Conservation (phyloP, 2,113 vertebrate species). For the Chaetura pelagica region DNA sequence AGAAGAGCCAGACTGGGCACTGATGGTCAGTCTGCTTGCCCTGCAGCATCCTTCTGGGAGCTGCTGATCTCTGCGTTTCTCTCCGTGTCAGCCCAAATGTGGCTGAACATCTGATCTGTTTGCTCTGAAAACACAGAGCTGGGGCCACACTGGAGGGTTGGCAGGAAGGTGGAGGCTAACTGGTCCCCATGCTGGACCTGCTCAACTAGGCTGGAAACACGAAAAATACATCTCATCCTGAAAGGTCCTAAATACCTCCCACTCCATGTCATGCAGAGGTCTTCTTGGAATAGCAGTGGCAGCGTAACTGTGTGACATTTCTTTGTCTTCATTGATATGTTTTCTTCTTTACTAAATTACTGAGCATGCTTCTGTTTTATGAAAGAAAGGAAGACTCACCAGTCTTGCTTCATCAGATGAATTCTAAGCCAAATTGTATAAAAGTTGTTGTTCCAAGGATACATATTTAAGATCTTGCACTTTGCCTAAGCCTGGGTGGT, state of each 20-base stretch:
- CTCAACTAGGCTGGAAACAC: not conserved
- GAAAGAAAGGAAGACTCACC: not conserved
- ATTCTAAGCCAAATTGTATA: not conserved
- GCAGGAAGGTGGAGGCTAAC: not conserved
- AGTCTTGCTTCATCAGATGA: not conserved
- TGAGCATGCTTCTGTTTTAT: not conserved
- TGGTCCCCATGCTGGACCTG: not conserved
- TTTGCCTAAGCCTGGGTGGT: not conserved
- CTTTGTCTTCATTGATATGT: not conserved
- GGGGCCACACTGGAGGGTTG: not conserved
- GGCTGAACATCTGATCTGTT: not conserved
- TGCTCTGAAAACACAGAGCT: not conserved
- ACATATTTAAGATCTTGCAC: not conserved
- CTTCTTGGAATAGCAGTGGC: not conserved
- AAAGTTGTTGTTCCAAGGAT: not conserved
- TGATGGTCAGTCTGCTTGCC: not conserved
- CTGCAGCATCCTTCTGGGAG: not conserved
- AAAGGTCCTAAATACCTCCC: not conserved
- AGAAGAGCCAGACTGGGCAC: not conserved
- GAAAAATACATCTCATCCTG: not conserved
- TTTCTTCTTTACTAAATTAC: not conserved
- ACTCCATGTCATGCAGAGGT: not conserved
- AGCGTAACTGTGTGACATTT: not conserved
- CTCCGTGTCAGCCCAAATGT: accelerated
- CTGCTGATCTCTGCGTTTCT: not conserved